Evolutionary conservation across 2,888 invertebrate genomes (phyloP).

Genomic region (Drosophila melanosoma): DNA sequence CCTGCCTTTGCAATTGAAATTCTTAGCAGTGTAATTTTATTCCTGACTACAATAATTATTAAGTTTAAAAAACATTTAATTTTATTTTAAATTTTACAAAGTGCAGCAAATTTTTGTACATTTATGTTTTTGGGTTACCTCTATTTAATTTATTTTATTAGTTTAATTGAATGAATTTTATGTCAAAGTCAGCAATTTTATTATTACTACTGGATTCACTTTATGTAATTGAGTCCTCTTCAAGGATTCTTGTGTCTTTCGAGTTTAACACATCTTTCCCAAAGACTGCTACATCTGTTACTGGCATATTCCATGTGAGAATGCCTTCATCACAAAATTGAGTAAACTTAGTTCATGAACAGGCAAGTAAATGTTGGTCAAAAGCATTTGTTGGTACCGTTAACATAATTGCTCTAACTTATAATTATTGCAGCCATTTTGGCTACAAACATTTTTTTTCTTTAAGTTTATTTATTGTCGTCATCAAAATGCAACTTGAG

Average conservation of each 20-base stretch:
- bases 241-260: not conserved
- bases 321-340: not conserved
- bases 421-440: conserved; percentile 25
- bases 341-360: conserved; percentile 7
- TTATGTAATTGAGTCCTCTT: not conserved
- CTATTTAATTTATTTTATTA: not conserved
- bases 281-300: not conserved
- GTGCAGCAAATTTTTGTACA: not conserved
- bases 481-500: conserved; percentile 48
- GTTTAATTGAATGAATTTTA: not conserved
- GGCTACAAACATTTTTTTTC: conserved; percentile 66
- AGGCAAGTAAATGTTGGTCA: conserved; percentile 31
- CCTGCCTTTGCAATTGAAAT: not conserved
- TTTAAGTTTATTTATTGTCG: conserved; percentile 59
- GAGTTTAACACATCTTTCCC: not conserved
- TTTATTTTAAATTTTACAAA: not conserved
- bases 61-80: not conserved
- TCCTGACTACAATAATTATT: not conserved
- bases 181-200: not conserved
- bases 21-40: not conserved
- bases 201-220: not conserved
- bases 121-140: not conserved
- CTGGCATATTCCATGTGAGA: not conserved
- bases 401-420: conserved; percentile 49
- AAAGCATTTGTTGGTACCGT: conserved; percentile 15